Evolutionary conservation across 2,888 invertebrate genomes (phyloP).

Genomic region (Lymantria monacha): DNA sequence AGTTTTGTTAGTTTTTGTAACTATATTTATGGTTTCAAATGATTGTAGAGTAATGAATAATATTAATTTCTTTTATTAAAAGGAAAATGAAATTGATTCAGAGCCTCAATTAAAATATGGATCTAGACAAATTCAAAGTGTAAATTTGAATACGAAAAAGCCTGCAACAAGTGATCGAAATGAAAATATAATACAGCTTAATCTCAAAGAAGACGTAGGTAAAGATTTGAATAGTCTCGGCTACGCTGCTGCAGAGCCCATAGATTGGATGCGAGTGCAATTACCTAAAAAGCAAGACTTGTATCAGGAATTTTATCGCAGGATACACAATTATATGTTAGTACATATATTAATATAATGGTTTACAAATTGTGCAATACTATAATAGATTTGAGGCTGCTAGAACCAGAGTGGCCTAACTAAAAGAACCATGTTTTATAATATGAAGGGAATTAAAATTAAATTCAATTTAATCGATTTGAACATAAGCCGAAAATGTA

Average conservation of each 20-base stretch:
- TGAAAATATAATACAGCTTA: conserved; percentile 34
- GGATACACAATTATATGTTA: conserved; percentile 86
- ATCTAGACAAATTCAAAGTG: conserved; percentile 33
- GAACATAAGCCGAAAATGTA: too few relatives aligned
- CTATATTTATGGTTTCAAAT: background rate
- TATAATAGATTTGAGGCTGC: too few relatives aligned
- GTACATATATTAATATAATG: conserved; percentile 20
- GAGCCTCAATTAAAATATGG: conserved; percentile 49
- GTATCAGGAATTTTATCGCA: conserved; percentile 84
- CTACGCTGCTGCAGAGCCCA: conserved; percentile 78
- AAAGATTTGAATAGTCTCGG: conserved; percentile 81
- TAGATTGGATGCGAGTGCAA: conserved; percentile 84
- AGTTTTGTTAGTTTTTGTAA: conserved; percentile 38
- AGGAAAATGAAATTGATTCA: conserved; percentile 44
- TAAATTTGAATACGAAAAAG: conserved; percentile 26
- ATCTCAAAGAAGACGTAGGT: conserved; percentile 54
- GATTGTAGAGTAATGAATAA: background rate
- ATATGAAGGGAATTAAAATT: too few relatives aligned
- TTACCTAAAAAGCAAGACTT: conserved; percentile 86
- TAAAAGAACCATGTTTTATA: too few relatives aligned
- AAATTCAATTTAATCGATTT: too few relatives aligned
- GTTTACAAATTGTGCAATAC: too few relatives aligned
- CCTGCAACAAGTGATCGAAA: conserved; percentile 16
- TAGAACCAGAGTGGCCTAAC: too few relatives aligned
- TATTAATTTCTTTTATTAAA: background rate